These are phyloP conservation scores for Parnassius mnemosyne DNA, from an alignment of 2,888 invertebrate species.

Conservation along the genomic window DNA sequence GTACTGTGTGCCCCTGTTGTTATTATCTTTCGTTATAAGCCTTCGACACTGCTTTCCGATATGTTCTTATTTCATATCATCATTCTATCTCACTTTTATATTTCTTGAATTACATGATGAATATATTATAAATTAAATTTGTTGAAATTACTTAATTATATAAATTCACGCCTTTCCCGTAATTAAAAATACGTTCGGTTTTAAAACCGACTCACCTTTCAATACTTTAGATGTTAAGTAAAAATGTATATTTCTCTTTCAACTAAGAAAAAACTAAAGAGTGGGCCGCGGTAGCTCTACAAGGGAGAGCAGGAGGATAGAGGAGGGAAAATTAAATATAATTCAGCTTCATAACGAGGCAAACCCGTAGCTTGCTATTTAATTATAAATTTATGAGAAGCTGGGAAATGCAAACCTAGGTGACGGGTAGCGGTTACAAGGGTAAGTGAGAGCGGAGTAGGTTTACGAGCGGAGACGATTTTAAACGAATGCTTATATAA, in stretches of 20 bases:
- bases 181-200: too few relatives aligned
- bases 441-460: conserved; percentile 25
- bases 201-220: conserved; percentile 7
- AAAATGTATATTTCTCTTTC: conserved; percentile 22
- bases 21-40: too few relatives aligned
- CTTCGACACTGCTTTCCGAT: too few relatives aligned
- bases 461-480: conserved; percentile 27
- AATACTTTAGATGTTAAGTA: conserved; percentile 15
- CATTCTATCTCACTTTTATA: too few relatives aligned
- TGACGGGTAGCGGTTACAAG: conserved; percentile 14
- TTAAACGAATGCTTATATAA: too few relatives aligned
- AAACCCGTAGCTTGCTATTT: conserved; percentile 69
- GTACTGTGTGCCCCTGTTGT: too few relatives aligned
- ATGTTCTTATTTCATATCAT: too few relatives aligned
- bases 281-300: conserved; percentile 23
- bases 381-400: conserved; percentile 77
- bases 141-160: too few relatives aligned
- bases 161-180: too few relatives aligned
- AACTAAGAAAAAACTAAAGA: conserved; percentile 22
- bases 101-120: too few relatives aligned
- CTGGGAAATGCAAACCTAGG: conserved; percentile 62
- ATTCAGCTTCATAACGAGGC: conserved; percentile 57
- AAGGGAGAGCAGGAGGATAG: conserved; percentile 24
- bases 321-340: conserved; percentile 62
- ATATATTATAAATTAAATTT: too few relatives aligned